These are phyloP conservation scores for Aphis craccivora DNA, from an alignment of 1,140 invertebrate species.

Conservation along the genomic window DNA sequence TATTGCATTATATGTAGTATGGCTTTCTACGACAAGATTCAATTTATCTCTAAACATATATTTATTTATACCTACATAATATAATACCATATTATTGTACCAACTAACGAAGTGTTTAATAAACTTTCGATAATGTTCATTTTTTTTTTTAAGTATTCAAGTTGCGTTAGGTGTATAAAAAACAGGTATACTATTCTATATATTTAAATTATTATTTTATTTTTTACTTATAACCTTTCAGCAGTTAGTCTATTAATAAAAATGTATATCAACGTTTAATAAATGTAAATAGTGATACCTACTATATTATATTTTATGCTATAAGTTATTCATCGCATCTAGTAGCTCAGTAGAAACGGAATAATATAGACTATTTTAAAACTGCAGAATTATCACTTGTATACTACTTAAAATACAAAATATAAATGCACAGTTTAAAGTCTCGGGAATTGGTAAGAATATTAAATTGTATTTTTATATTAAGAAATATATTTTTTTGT, in stretches of 20 bases:
- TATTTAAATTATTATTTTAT: background rate
- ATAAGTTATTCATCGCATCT: background rate
- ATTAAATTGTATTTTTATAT: background rate
- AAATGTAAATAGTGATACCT: background rate
- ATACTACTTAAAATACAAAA: background rate
- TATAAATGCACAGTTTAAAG: background rate
- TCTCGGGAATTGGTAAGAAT: background rate
- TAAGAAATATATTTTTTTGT: no score
- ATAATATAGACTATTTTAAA: background rate
- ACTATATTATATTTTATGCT: background rate
- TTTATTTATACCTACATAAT: background rate
- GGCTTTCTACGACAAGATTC: conserved; percentile 5
- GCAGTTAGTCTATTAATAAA: background rate
- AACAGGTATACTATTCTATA: background rate
- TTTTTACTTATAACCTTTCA: background rate
- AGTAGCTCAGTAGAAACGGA: background rate
- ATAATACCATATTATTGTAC: background rate
- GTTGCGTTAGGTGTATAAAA: background rate
- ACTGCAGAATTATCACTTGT: background rate
- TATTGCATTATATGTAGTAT: conserved; percentile 6
- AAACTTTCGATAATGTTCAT: background rate
- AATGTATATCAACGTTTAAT: no score
- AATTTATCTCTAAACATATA: conserved; percentile 6
- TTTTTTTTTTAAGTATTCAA: background rate
- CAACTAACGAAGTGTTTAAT: background rate